Conservation (phyloP, 2,888 invertebrate species). For the Anodontia alba region DNA sequence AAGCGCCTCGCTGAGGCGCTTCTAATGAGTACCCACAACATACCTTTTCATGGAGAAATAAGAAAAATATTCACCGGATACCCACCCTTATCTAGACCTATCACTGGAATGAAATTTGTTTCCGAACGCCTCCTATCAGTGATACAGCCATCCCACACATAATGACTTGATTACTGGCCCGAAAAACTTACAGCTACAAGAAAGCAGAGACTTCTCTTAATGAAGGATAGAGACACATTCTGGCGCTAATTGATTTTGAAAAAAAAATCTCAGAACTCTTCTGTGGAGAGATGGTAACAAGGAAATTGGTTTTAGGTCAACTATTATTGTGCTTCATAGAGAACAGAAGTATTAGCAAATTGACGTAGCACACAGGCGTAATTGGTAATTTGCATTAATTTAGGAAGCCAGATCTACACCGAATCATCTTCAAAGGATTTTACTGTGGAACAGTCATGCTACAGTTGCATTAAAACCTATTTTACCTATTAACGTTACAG, state of each 20-base stretch:
- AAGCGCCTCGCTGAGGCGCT: too few relatives aligned
- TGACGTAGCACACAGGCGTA: conserved; percentile 63
- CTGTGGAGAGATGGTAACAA: conserved; percentile 58
- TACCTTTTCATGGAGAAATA: too few relatives aligned
- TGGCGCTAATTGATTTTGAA: conserved; percentile 61
- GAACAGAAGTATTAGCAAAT: conserved; percentile 66
- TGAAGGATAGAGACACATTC: conserved; percentile 1
- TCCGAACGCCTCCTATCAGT: too few relatives aligned
- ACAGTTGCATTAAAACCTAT: conserved; percentile 1
- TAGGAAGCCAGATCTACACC: conserved; percentile 8
- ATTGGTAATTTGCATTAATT: conserved; percentile 69
- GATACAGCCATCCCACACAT: too few relatives aligned
- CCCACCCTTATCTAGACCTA: too few relatives aligned
- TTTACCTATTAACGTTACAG: not conserved
- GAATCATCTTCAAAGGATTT: conserved; percentile 3
- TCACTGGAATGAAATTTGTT: too few relatives aligned
- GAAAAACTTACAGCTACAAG: not conserved
- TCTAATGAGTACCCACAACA: too few relatives aligned
- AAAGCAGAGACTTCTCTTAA: not conserved
- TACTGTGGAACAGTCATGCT: not conserved
- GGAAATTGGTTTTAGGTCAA: conserved; percentile 67
- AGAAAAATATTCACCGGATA: too few relatives aligned
- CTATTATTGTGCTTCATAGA: conserved; percentile 56
- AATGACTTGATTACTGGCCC: not conserved
- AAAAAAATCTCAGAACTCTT: conserved; percentile 57